A percentile compares a stretch with the other conserved stretches of the same genome.
phyloP scores from a whole-genome alignment of 2,888 invertebrate species.

The Eupithecia tripunctaria region DNA sequence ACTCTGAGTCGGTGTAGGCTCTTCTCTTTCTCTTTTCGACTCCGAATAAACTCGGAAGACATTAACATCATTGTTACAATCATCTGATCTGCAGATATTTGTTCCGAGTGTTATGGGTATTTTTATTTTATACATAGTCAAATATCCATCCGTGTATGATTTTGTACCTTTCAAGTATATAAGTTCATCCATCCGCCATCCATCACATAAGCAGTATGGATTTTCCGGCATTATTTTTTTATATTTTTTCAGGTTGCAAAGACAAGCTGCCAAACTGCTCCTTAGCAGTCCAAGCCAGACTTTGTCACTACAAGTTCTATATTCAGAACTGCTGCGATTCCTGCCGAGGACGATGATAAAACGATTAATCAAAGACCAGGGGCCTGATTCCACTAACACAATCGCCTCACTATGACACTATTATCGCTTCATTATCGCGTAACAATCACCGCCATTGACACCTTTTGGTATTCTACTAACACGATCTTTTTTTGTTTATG shows the following conservation, averaged over 20 bases:
- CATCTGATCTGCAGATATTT: background rate
- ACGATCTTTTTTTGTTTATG: too few relatives aligned
- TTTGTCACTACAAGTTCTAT: conserved; percentile 95
- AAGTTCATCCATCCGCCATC: too few relatives aligned
- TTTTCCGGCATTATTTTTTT: background rate
- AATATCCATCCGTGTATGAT: too few relatives aligned
- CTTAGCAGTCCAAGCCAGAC: conserved; percentile 92
- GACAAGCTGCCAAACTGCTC: conserved; percentile 91
- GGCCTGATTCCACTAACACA: too few relatives aligned
- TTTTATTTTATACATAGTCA: too few relatives aligned
- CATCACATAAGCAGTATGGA: background rate
- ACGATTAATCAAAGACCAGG: background rate
- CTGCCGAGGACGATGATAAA: conserved; percentile 71
- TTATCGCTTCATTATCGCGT: too few relatives aligned
- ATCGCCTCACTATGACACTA: too few relatives aligned
- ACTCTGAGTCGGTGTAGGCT: background rate
- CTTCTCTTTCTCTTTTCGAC: background rate
- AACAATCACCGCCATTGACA: too few relatives aligned
- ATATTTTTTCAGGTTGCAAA: conserved; percentile 79
- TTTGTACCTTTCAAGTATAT: too few relatives aligned
- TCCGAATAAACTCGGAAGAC: background rate
- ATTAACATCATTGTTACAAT: background rate
- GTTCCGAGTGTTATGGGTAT: background rate
- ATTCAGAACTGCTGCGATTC: conserved; percentile 92
- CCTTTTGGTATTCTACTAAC: too few relatives aligned